These are phyloP conservation scores for Aleadryas rufinucha DNA, from an alignment of 2,113 vertebrate species.

Conservation along the genomic window DNA sequence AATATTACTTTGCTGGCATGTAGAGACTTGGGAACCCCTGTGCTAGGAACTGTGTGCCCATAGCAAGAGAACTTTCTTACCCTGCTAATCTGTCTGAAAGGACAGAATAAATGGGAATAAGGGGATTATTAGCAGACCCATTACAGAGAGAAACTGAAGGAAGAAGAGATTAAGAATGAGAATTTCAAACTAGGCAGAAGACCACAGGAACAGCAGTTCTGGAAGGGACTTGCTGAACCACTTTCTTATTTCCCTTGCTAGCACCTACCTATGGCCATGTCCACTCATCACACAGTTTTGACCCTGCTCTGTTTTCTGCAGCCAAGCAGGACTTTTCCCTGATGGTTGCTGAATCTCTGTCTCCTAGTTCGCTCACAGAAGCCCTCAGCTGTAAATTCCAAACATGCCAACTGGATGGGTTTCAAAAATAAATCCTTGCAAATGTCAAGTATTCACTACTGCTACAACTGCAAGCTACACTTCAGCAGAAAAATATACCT, in stretches of 20 bases:
- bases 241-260: not conserved
- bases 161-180: not conserved
- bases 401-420: not conserved
- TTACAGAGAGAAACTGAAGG: not conserved
- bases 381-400: not conserved
- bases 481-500: not conserved
- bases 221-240: not conserved
- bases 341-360: not conserved
- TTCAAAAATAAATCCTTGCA: not conserved
- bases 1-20: not conserved
- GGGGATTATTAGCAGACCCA: not conserved
- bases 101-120: not conserved
- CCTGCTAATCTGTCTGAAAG: not conserved
- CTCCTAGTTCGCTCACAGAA: not conserved
- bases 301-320: not conserved
- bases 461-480: not conserved
- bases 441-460: not conserved
- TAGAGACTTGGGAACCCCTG: not conserved
- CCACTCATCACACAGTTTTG: not conserved
- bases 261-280: fast-evolving
- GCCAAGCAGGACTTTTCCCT: not conserved
- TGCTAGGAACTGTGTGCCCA: not conserved
- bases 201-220: not conserved
- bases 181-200: not conserved
- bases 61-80: not conserved